These are phyloP conservation scores for Dicrurus megarhynchus DNA, from an alignment of 2,113 vertebrate genomes.

Conservation along the genomic window DNA sequence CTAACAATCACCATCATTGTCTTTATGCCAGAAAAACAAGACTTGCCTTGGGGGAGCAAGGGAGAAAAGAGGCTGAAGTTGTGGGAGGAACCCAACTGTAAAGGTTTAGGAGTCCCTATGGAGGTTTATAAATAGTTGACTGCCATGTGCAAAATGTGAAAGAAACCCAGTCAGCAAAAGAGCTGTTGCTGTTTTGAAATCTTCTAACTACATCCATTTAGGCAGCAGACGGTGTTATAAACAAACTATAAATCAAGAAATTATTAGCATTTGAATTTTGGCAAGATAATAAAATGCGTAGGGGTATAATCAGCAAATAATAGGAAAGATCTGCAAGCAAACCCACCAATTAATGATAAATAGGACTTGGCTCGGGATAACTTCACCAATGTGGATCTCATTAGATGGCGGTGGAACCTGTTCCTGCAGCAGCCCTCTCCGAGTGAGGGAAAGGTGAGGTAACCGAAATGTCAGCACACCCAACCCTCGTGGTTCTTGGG, in stretches of 20 bases:
- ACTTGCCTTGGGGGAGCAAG: background rate
- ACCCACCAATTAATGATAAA: constrained; percentile 71
- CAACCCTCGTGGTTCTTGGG: constrained; percentile 16
- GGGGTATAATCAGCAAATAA: constrained; percentile 71
- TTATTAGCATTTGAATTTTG: constrained; percentile 73
- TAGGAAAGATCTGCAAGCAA: constrained; percentile 68
- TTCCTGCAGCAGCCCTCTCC: constrained; percentile 59
- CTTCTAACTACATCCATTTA: constrained; percentile 40
- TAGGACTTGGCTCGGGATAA: constrained; percentile 61
- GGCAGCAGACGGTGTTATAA: constrained; percentile 58
- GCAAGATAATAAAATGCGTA: constrained; percentile 71
- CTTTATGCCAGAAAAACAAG: constrained; percentile 25
- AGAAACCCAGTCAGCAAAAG: constrained; percentile 53
- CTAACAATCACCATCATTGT: constrained; percentile 36
- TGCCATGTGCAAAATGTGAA: constrained; percentile 55
- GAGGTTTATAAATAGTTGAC: constrained; percentile 55
- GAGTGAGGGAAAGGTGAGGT: constrained; percentile 72
- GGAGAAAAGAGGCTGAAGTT: constrained; percentile 30
- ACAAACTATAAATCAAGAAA: constrained; percentile 73
- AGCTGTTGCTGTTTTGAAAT: constrained; percentile 59
- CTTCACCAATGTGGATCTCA: constrained; percentile 74
- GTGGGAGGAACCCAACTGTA: constrained; percentile 43
- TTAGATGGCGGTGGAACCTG: constrained; percentile 71
- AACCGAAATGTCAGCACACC: constrained; percentile 61
- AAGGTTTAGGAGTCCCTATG: constrained; percentile 37